A percentile compares a stretch with the other conserved stretches of the same genome.
Conservation (phyloP, 2,888 invertebrate species). For the Hyles lineata region DNA sequence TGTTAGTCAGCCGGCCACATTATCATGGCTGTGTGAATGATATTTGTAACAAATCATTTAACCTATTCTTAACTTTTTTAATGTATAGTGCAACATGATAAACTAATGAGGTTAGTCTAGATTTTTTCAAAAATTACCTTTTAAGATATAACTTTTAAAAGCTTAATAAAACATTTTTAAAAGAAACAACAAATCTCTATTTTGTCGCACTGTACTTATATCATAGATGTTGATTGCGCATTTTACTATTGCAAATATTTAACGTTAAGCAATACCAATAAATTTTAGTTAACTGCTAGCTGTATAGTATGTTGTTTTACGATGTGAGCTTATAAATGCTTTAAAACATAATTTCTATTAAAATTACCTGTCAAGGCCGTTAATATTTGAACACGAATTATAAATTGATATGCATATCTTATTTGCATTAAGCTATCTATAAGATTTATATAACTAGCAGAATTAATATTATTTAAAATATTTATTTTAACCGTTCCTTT, state of each 20-base stretch:
- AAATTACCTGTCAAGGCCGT: conserved; percentile 34
- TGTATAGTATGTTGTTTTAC: conserved; percentile 56
- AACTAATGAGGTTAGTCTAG: conserved; percentile 11
- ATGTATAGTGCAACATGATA: conserved; percentile 21
- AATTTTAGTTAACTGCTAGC: conserved; percentile 59
- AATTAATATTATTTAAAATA: background rate
- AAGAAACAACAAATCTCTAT: conserved; percentile 10
- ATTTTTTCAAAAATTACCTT: conserved; percentile 16
- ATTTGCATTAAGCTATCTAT: conserved; percentile 2
- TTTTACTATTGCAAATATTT: conserved; percentile 44
- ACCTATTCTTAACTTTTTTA: conserved; percentile 38
- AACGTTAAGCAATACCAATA: conserved; percentile 29
- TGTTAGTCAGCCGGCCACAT: conserved; percentile 55
- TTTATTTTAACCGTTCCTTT: background rate
- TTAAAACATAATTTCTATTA: conserved; percentile 51
- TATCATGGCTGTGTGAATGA: conserved; percentile 67
- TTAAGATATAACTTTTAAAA: conserved; percentile 1
- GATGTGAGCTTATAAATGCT: conserved; percentile 74
- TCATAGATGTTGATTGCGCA: conserved; percentile 47
- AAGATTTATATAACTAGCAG: background rate
- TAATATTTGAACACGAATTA: conserved; percentile 19
- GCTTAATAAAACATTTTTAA: conserved; percentile 15
- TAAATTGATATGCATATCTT: conserved; percentile 31
- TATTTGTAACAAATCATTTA: conserved; percentile 43
- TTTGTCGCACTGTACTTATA: conserved; percentile 50